Conservation (phyloP, 2,888 invertebrate species). For the Cepaea hortensis region DNA sequence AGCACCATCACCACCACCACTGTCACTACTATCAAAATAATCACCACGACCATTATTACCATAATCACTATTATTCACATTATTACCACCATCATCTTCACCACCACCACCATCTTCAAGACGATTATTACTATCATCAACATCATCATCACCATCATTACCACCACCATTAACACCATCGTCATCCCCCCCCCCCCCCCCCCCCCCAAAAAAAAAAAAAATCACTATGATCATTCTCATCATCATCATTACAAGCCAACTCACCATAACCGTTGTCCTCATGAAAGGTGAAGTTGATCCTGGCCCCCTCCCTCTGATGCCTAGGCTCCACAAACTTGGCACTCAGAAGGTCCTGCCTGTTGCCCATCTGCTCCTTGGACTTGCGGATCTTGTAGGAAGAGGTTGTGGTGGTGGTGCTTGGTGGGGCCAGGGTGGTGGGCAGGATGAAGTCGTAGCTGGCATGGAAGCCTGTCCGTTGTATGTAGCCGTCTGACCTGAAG, state of each 20-base stretch:
- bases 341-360: slow-evolving; percentile 27
- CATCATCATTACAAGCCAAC: not conserved
- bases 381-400: not conserved
- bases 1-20: not conserved
- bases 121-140: not conserved
- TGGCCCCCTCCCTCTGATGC: not conserved
- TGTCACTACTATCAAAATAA: not conserved
- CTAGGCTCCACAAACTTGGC: slow-evolving; percentile 54
- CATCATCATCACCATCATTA: slow-evolving; percentile 43
- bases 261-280: slow-evolving; percentile 16
- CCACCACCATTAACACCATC: not conserved
- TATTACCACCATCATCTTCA: slow-evolving; percentile 37
- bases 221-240: not conserved
- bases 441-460: slow-evolving; percentile 66
- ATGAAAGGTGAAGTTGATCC: slow-evolving; percentile 5
- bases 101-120: not conserved
- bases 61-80: slow-evolving; percentile 14
- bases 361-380: slow-evolving; percentile 28
- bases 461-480: slow-evolving; percentile 70
- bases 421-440: slow-evolving; percentile 43
- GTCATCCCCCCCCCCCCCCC: not conserved
- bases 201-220: not conserved
- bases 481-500: slow-evolving; percentile 67
- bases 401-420: slow-evolving; percentile 39
- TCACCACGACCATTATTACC: not conserved